Conservation (phyloP, 2,888 invertebrate genomes). For the Ceriagrion tenellum region DNA sequence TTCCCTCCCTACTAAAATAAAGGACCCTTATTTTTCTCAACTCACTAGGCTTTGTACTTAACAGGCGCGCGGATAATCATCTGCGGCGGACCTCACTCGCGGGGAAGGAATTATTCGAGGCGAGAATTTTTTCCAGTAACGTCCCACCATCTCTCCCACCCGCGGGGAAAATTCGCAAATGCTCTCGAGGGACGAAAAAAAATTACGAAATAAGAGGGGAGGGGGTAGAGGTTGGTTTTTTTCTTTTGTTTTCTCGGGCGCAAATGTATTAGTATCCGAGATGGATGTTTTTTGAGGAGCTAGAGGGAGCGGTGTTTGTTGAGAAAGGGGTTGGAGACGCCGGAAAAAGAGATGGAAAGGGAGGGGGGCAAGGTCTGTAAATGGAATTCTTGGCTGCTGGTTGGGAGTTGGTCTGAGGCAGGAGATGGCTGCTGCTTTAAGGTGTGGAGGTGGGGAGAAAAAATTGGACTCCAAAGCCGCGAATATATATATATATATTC, state of each 20-base stretch:
- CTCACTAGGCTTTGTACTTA: no score
- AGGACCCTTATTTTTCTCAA: no score
- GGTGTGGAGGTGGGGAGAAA: background rate
- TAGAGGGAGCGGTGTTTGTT: no score
- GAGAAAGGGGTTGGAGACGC: no score
- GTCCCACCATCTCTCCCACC: background rate
- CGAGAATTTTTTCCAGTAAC: background rate
- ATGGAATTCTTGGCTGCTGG: background rate
- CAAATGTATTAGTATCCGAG: background rate
- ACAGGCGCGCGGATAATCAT: no score
- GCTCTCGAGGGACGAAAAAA: background rate
- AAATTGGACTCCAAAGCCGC: slow-evolving; percentile 1
- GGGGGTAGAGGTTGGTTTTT: background rate
- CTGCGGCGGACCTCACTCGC: background rate
- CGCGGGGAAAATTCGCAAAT: background rate
- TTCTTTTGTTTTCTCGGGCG: background rate
- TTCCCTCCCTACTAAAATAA: no score
- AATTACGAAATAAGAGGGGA: no score
- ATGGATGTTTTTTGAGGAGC: background rate
- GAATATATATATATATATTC: background rate
- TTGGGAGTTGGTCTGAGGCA: background rate
- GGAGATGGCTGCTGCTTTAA: background rate
- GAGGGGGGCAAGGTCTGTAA: background rate
- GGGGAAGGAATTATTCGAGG: background rate
- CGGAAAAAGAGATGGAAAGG: no score